phyloP scores from a whole-genome alignment of 1,140 invertebrate species.

The Ips typographus region DNA sequence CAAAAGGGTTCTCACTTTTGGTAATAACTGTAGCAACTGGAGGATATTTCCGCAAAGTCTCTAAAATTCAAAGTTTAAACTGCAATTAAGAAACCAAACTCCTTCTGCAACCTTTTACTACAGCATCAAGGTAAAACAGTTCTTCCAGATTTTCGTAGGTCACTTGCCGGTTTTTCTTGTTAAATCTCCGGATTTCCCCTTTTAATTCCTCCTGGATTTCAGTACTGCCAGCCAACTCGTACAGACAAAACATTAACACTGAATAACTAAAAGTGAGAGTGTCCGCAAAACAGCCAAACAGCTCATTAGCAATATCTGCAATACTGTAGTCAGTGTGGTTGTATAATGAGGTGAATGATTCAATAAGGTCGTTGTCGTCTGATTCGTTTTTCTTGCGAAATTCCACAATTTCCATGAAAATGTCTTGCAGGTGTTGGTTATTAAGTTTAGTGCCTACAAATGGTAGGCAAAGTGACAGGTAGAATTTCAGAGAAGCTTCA shows the following conservation, averaged over 20 bases:
- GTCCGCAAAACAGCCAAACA: conserved; percentile 27
- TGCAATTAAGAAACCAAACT: not conserved
- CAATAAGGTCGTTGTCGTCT: conserved; percentile 28
- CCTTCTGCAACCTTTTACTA: conserved; percentile 33
- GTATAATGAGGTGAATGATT: conserved; percentile 26
- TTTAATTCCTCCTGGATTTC: conserved; percentile 39
- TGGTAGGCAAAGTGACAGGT: conserved; percentile 21
- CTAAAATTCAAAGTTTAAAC: conserved; percentile 21
- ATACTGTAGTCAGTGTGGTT: conserved; percentile 12
- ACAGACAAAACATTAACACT: conserved; percentile 29
- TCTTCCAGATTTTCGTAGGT: conserved; percentile 28
- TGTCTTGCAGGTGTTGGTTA: conserved; percentile 7
- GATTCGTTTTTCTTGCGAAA: conserved; percentile 35
- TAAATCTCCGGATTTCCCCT: conserved; percentile 39
- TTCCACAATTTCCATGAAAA: conserved; percentile 21
- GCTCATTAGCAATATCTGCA: conserved; percentile 16
- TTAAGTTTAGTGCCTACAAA: conserved; percentile 8
- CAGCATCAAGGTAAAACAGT: conserved; percentile 37
- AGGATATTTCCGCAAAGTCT: conserved; percentile 40
- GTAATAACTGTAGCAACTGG: conserved; percentile 28
- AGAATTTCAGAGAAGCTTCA: conserved; percentile 16
- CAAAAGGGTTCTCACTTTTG: conserved; percentile 8
- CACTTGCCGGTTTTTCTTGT: conserved; percentile 25
- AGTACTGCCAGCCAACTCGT: conserved; percentile 34
- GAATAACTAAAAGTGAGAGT: conserved; percentile 22